These are phyloP conservation scores for Tenodera sinensis DNA, from an alignment of 2,888 invertebrate species.

Conservation along the genomic window DNA sequence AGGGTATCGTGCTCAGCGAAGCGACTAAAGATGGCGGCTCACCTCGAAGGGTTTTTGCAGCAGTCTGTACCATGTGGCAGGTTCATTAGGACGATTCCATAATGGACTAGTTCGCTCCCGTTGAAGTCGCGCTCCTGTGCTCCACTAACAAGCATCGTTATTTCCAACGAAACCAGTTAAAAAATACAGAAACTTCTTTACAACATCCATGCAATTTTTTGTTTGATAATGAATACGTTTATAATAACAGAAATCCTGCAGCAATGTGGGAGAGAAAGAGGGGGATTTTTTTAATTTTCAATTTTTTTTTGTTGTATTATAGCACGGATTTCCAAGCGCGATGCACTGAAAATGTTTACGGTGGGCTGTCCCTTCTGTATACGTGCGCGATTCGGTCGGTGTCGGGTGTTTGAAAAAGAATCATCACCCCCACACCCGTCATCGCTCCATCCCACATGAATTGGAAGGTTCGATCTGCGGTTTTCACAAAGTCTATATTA, in stretches of 20 bases:
- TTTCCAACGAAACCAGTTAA: slow-evolving; percentile 35
- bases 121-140: neutral
- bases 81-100: slow-evolving; percentile 39
- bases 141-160: slow-evolving; percentile 42
- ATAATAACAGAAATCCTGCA: slow-evolving; percentile 28
- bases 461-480: neutral
- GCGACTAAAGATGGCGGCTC: neutral
- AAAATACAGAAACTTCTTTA: slow-evolving; percentile 29
- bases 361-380: neutral
- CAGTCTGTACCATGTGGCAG: slow-evolving; percentile 33
- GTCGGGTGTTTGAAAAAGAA: neutral
- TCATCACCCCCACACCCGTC: neutral
- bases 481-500: neutral
- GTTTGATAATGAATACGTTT: slow-evolving; percentile 31
- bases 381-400: neutral
- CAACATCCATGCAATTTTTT: slow-evolving; percentile 25
- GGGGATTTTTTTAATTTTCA: neutral
- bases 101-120: slow-evolving; percentile 32
- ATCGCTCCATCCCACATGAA: neutral
- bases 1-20: neutral
- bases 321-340: neutral
- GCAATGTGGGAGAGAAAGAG: slow-evolving; percentile 1
- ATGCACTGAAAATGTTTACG: slow-evolving; percentile 13
- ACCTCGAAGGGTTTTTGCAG: neutral
- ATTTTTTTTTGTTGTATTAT: slow-evolving; percentile 6